Conservation (phyloP, 2,888 invertebrate species). For the Agrenia bidenticulata region DNA sequence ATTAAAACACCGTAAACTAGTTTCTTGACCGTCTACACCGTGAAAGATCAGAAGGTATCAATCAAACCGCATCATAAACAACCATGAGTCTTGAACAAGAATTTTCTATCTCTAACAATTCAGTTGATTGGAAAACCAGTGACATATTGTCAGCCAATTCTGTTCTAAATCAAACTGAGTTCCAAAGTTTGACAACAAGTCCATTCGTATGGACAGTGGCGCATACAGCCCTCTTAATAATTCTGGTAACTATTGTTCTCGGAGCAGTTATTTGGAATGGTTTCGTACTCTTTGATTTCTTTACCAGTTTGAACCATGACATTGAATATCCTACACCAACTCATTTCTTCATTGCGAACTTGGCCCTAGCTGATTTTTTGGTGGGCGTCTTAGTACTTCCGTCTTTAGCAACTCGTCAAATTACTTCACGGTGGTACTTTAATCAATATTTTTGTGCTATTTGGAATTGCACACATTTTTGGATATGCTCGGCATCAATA, state of each 20-base stretch:
- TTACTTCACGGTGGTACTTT: not conserved
- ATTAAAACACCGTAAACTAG: too few relatives aligned
- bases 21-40: too few relatives aligned
- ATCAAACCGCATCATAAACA: too few relatives aligned
- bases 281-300: not conserved
- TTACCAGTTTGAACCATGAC: not conserved
- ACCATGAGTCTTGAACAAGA: too few relatives aligned
- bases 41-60: too few relatives aligned
- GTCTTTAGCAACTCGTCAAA: not conserved
- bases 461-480: slow-evolving; percentile 43
- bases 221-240: not conserved
- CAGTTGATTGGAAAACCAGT: too few relatives aligned
- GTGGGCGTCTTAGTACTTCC: slow-evolving; percentile 3
- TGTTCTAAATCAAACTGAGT: not conserved
- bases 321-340: not conserved
- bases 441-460: slow-evolving; percentile 18
- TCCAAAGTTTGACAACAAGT: not conserved
- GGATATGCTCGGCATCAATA: slow-evolving; percentile 44
- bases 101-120: too few relatives aligned
- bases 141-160: not conserved
- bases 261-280: not conserved
- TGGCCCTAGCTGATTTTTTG: slow-evolving; percentile 3
- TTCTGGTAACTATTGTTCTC: not conserved
- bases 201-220: not conserved
- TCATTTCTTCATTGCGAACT: slow-evolving; percentile 3